Percentiles rank a stretch among this genome's conserved stretches.
Conservation (phyloP, 2,113 vertebrate genomes). For the rabbit (Oryctolagus cuniculus) region mOryCun1.1 NC_091434.1:96792001-96792500, state of each 20-base stretch:
- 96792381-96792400: no score
- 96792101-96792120: background rate
- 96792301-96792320: background rate
- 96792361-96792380: background rate
- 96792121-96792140: background rate
- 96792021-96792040: background rate
- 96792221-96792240: slow-evolving; percentile 4
- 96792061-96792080: background rate
- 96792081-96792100: background rate
- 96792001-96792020: background rate
- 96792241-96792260: background rate
- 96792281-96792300: background rate
- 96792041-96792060: background rate
- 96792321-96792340: background rate
- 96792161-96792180: background rate
- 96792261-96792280: background rate
- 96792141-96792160: background rate
- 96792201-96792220: slow-evolving; percentile 12
- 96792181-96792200: background rate
- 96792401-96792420: no score
- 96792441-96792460: no score
- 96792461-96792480: no score
- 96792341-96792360: background rate
- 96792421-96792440: no score
- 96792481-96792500: no score